These are phyloP conservation scores for Hyperoplus lanceolatus DNA, from an alignment of 2,797 vertebrate species.

Conservation along the genomic window DNA sequence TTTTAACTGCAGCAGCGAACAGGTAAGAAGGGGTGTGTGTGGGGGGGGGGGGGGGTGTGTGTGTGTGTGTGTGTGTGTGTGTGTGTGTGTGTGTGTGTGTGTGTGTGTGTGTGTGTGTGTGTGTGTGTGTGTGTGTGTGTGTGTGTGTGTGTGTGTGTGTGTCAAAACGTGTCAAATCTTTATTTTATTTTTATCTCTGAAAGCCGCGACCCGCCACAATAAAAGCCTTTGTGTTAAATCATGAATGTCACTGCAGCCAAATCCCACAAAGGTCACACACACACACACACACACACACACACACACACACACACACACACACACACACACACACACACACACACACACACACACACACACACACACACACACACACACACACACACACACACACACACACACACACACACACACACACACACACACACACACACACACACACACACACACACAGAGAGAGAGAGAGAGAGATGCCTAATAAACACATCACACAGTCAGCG, in stretches of 20 bases:
- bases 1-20: not conserved
- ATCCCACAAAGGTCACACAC: slow-evolving; percentile 23
- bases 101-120: slow-evolving; percentile 6
- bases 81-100: not conserved
- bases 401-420: no score
- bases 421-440: no score
- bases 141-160: slow-evolving; percentile 8
- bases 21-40: not conserved
- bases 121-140: not conserved
- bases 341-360: no score
- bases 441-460: no score
- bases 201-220: slow-evolving; percentile 21
- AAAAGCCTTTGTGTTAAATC: slow-evolving; percentile 28
- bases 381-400: no score
- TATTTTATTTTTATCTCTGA: not conserved
- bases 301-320: not conserved
- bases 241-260: slow-evolving; percentile 27
- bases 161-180: not conserved
- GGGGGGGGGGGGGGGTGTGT: not conserved
- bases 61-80: slow-evolving; percentile 1
- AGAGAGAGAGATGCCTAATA: no score
- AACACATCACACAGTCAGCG: no score
- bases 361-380: no score
- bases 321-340: not conserved
- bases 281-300: slow-evolving; percentile 29